Percentiles rank a stretch among this genome's conserved stretches.
phyloP scores from a whole-genome alignment of 2,888 invertebrate species.

The Baccha elongata region DNA sequence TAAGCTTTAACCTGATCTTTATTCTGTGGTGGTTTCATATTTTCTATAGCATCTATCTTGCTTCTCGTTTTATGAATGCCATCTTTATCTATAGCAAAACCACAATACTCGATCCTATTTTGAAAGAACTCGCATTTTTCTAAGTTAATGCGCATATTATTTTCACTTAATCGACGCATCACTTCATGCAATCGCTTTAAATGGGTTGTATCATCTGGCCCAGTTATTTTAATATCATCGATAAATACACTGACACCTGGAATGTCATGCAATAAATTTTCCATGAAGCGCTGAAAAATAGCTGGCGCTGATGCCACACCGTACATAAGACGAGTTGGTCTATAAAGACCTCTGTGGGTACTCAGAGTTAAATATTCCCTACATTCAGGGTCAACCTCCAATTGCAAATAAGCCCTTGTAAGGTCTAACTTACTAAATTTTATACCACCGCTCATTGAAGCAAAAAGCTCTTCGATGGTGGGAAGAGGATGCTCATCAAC shows the following conservation, averaged over 20 bases:
- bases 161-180: not conserved
- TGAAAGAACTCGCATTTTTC: slow-evolving; percentile 3
- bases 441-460: slow-evolving; percentile 64
- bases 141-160: slow-evolving; percentile 1
- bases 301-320: slow-evolving; percentile 78
- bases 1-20: slow-evolving; percentile 8
- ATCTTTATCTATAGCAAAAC: slow-evolving; percentile 7
- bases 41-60: slow-evolving; percentile 14
- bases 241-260: slow-evolving; percentile 75
- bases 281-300: slow-evolving; percentile 76
- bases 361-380: slow-evolving; percentile 76
- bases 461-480: slow-evolving; percentile 68
- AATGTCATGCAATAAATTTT: slow-evolving; percentile 75
- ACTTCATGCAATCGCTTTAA: slow-evolving; percentile 4
- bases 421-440: slow-evolving; percentile 76
- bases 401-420: slow-evolving; percentile 77
- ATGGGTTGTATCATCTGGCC: not conserved
- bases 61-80: slow-evolving; percentile 14
- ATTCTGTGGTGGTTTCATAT: not conserved
- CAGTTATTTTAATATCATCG: slow-evolving; percentile 38
- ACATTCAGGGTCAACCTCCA: slow-evolving; percentile 76
- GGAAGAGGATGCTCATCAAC: slow-evolving; percentile 22
- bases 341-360: slow-evolving; percentile 77
- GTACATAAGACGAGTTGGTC: slow-evolving; percentile 75
- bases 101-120: slow-evolving; percentile 3